Evolutionary conservation across 2,113 vertebrate species (phyloP).

Genomic region (Silurus meridionalis): DNA sequence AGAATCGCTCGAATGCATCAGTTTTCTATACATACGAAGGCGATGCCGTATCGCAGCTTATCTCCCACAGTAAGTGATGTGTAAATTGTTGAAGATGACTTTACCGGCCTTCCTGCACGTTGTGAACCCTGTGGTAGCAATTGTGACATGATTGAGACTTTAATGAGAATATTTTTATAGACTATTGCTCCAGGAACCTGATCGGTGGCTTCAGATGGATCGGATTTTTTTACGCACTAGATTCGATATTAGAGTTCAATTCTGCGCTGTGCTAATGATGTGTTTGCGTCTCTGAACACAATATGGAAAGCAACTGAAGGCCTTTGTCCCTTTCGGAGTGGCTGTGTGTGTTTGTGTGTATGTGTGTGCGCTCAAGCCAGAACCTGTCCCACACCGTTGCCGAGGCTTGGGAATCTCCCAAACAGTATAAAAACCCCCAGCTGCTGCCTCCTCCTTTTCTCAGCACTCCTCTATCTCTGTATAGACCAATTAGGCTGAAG

Average conservation of each 20-base stretch:
- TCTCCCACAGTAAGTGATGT: background rate
- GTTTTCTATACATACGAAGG: background rate
- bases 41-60: background rate
- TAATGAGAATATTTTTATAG: background rate
- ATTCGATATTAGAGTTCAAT: background rate
- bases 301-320: conserved; percentile 44
- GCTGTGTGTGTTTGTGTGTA: conserved; percentile 31
- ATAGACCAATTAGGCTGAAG: conserved; percentile 73
- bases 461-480: conserved; percentile 56
- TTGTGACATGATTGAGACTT: background rate
- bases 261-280: conserved; percentile 5
- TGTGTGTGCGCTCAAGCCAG: conserved; percentile 7
- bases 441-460: conserved; percentile 58
- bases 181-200: too few species aligned
- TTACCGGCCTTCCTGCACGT: background rate
- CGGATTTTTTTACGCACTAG: background rate
- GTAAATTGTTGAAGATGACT: background rate
- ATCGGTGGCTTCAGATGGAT: too few species aligned
- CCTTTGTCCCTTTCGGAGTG: conserved; percentile 55
- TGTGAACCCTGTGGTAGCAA: background rate
- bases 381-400: conserved; percentile 54
- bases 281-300: conserved; percentile 24
- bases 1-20: background rate
- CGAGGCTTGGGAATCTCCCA: conserved; percentile 66
- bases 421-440: conserved; percentile 50